These are phyloP conservation scores for Hestina assimilis DNA, from an alignment of 1,140 invertebrate species.

Conservation along the genomic window DNA sequence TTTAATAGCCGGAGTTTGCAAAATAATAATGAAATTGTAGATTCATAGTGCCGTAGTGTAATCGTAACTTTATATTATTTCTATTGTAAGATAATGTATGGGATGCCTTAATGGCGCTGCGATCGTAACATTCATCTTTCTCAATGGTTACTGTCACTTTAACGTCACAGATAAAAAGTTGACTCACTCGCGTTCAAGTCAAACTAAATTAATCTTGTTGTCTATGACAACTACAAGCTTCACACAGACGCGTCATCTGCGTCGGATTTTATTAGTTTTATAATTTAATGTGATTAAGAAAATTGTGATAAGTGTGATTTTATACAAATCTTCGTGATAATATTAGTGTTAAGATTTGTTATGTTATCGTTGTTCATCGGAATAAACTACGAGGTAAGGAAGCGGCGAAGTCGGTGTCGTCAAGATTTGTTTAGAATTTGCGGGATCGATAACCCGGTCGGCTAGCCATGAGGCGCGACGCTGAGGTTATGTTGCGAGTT, in stretches of 20 bases:
- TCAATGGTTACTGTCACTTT: not conserved
- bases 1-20: too few relatives aligned
- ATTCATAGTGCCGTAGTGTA: too few relatives aligned
- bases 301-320: constrained; percentile 78
- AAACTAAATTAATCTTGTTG: constrained; percentile 29
- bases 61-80: not conserved
- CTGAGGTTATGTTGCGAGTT: constrained; percentile 74
- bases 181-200: constrained; percentile 21
- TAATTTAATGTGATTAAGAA: constrained; percentile 72
- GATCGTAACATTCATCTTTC: not conserved
- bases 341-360: constrained; percentile 76
- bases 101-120: not conserved
- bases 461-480: constrained; percentile 73
- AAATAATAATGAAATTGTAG: too few relatives aligned
- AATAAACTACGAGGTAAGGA: constrained; percentile 38
- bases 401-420: constrained; percentile 36
- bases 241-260: constrained; percentile 72
- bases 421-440: constrained; percentile 69
- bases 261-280: constrained; percentile 74
- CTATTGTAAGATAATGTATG: not conserved
- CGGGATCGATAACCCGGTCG: constrained; percentile 76
- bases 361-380: constrained; percentile 67
- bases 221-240: constrained; percentile 69
- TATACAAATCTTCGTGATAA: constrained; percentile 75
- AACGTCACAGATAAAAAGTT: constrained; percentile 17